Conservation (phyloP, 1,140 invertebrate species). For the Drosophila subobscura region DNA sequence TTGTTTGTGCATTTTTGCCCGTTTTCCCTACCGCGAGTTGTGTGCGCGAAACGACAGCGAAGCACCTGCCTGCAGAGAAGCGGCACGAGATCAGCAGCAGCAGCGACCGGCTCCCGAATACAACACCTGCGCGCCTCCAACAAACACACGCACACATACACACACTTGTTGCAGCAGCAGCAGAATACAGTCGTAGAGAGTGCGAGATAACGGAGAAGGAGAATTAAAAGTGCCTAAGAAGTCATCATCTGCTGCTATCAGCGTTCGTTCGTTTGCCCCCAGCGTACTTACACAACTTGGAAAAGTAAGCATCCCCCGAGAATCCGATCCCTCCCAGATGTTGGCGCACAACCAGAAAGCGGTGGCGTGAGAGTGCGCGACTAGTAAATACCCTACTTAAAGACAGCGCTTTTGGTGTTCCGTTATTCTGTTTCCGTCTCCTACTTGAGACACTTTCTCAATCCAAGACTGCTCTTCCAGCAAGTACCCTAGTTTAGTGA, state of each 20-base stretch:
- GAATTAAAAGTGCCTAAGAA: conserved; percentile 37
- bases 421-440: too few relatives aligned
- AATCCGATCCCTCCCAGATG: too few relatives aligned
- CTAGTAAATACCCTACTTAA: too few relatives aligned
- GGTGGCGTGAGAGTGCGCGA: too few relatives aligned
- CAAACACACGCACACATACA: conserved; percentile 33
- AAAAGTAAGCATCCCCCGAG: conserved; percentile 28
- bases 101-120: conserved; percentile 44
- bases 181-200: conserved; percentile 21
- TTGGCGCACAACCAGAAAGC: too few relatives aligned
- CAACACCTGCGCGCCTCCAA: conserved; percentile 28
- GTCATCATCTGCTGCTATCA: conserved; percentile 45
- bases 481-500: too few relatives aligned
- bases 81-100: conserved; percentile 49
- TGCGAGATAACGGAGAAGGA: conserved; percentile 6
- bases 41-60: conserved; percentile 13
- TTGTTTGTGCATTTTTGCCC: conserved; percentile 54
- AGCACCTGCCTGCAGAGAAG: conserved; percentile 48
- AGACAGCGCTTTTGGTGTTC: too few relatives aligned
- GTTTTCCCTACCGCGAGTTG: conserved; percentile 35
- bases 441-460: too few relatives aligned
- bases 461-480: too few relatives aligned
- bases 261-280: conserved; percentile 4
- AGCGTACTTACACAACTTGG: conserved; percentile 23
- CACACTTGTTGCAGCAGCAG: conserved; percentile 68